phyloP scores from a whole-genome alignment of 2,113 vertebrate genomes.

The Galemys pyrenaicus region DNA sequence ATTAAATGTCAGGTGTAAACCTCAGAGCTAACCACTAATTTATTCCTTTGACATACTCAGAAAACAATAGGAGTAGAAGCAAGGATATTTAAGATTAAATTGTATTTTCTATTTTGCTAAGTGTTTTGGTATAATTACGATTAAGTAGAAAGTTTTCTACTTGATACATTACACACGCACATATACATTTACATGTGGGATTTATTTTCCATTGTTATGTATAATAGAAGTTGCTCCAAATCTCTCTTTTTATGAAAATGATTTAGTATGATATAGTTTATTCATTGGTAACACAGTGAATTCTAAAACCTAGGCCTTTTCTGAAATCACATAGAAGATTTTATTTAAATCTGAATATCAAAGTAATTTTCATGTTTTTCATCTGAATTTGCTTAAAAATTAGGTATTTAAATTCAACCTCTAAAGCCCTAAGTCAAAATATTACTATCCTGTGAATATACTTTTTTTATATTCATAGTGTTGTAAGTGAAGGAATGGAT shows the following conservation, averaged over 20 bases:
- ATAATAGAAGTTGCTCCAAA: conserved; percentile 36
- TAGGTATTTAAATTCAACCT: not conserved
- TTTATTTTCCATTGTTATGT: conserved; percentile 50
- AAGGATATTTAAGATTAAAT: conserved; percentile 68
- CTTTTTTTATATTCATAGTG: not conserved
- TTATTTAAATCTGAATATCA: conserved; percentile 55
- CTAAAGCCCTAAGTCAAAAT: not conserved
- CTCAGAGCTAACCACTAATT: conserved; percentile 69
- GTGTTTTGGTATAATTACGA: conserved; percentile 63
- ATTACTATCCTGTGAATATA: not conserved
- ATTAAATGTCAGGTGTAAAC: conserved; percentile 76
- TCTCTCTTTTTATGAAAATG: conserved; percentile 51
- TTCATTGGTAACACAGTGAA: conserved; percentile 57
- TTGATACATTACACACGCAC: not conserved
- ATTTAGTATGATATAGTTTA: conserved; percentile 44
- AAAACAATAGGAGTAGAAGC: conserved; percentile 59
- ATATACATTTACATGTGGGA: not conserved
- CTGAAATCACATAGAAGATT: conserved; percentile 30
- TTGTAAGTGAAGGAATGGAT: not conserved
- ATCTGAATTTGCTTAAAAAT: not conserved
- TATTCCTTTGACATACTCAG: conserved; percentile 66
- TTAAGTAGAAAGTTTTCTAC: conserved; percentile 46
- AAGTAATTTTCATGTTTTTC: not conserved
- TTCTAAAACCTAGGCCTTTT: conserved; percentile 12
- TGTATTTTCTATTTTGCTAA: conserved; percentile 63